Evolutionary conservation across 2,888 invertebrate genomes (phyloP).

Genomic region (Trichopoda pennipes): DNA sequence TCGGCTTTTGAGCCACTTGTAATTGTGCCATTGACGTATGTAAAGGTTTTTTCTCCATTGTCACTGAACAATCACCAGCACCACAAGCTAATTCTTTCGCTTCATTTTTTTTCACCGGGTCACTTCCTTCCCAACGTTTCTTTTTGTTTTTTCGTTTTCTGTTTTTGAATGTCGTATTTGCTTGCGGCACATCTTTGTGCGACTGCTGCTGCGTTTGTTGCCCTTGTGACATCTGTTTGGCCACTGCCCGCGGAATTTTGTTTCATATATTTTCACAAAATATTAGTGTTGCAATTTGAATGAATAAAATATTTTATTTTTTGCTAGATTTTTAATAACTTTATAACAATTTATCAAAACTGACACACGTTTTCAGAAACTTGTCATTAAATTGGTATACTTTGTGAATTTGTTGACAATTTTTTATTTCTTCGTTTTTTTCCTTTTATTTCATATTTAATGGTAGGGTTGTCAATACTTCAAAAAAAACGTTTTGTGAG

Average conservation of each 20-base stretch:
- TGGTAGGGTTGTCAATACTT: slow-evolving; percentile 2
- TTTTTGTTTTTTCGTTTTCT: slow-evolving; percentile 28
- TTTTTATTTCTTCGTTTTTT: slow-evolving; percentile 1
- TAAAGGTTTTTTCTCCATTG: slow-evolving; percentile 40
- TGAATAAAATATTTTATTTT: slow-evolving; percentile 4
- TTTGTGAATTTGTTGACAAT: slow-evolving; percentile 24
- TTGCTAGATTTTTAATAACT: slow-evolving; percentile 9
- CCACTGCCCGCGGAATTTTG: neutral
- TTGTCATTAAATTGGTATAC: slow-evolving; percentile 1
- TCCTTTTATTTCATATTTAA: no score
- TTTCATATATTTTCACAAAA: neutral
- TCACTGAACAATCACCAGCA: neutral
- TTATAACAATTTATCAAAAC: slow-evolving; percentile 1
- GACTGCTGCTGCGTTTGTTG: neutral
- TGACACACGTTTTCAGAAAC: slow-evolving; percentile 9
- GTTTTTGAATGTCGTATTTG: slow-evolving; percentile 27
- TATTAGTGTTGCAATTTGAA: neutral
- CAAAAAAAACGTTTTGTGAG: no score
- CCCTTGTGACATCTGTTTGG: slow-evolving; percentile 30
- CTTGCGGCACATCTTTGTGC: neutral
- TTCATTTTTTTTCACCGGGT: neutral
- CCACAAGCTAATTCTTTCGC: neutral
- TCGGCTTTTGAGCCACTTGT: slow-evolving; percentile 64
- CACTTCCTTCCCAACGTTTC: neutral
- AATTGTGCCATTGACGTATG: slow-evolving; percentile 71